Conservation (phyloP, 2,113 vertebrate genomes). For the Apaloderma vittatum region DNA sequence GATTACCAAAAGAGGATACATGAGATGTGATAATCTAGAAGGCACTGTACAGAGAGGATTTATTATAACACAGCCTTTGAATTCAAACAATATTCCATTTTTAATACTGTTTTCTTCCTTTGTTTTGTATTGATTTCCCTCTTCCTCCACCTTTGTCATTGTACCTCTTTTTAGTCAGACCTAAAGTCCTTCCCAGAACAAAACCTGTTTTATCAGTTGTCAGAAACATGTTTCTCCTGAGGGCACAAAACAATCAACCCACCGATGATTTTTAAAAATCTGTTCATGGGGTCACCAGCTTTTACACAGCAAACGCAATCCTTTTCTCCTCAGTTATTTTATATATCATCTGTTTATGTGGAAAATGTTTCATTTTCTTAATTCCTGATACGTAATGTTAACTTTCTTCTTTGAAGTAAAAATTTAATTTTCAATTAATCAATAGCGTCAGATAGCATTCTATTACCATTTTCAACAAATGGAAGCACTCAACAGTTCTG, state of each 20-base stretch:
- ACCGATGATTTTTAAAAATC: neutral
- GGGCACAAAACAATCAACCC: neutral
- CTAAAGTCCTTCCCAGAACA: neutral
- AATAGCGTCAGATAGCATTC: neutral
- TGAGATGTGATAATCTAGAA: neutral
- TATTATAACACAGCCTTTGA: neutral
- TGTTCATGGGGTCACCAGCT: neutral
- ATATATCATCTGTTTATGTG: neutral
- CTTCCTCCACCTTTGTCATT: neutral
- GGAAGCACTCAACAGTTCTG: neutral
- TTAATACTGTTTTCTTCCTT: neutral
- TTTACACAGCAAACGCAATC: neutral
- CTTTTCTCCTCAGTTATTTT: neutral
- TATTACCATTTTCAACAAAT: neutral
- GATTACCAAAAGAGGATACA: neutral
- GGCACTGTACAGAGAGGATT: neutral
- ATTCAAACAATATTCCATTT: neutral
- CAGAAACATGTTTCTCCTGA: neutral
- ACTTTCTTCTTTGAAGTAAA: neutral
- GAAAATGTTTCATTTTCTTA: neutral
- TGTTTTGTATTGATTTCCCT: neutral
- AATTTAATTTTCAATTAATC: neutral
- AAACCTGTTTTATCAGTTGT: neutral
- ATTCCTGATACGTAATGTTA: neutral
- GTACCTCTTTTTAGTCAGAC: neutral